These are phyloP conservation scores for Sinocyclocheilus maitianheensis DNA, from an alignment of 2,113 vertebrate species.

Conservation along the genomic window DNA sequence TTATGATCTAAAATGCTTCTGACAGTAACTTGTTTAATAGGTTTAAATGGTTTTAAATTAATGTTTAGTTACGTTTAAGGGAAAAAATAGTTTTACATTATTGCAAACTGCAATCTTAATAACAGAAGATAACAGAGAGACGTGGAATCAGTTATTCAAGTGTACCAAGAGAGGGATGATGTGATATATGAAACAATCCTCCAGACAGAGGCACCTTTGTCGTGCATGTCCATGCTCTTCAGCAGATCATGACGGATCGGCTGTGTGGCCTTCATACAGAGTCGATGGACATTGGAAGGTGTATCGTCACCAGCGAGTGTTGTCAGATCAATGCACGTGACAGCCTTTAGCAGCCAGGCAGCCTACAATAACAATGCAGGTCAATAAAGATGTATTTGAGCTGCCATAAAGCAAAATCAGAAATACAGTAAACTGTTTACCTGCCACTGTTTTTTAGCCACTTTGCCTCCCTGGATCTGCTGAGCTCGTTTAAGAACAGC, in stretches of 20 bases:
- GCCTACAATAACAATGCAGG: slow-evolving; percentile 72
- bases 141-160: not conserved
- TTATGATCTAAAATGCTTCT: not conserved
- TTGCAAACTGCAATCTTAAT: not conserved
- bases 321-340: slow-evolving; percentile 93
- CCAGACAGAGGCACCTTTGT: slow-evolving; percentile 78
- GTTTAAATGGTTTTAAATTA: not conserved
- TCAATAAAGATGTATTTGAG: not conserved
- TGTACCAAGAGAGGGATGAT: not conserved
- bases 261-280: slow-evolving; percentile 91
- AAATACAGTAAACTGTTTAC: slow-evolving; percentile 64
- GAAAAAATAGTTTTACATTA: not conserved
- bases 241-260: slow-evolving; percentile 86
- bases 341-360: slow-evolving; percentile 91
- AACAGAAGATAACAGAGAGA: not conserved
- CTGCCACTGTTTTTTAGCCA: slow-evolving; percentile 89
- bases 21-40: not conserved
- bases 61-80: not conserved
- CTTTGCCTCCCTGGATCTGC: slow-evolving; percentile 80
- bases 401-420: not conserved
- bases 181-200: not conserved
- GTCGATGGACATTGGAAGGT: slow-evolving; percentile 84
- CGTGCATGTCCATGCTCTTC: slow-evolving; percentile 82
- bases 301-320: slow-evolving; percentile 93
- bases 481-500: slow-evolving; percentile 86